Evolutionary conservation across 1,140 invertebrate species (phyloP), one percentile per base, ranked within the genome.

Genomic region (Scylla paramamosain): DNA sequence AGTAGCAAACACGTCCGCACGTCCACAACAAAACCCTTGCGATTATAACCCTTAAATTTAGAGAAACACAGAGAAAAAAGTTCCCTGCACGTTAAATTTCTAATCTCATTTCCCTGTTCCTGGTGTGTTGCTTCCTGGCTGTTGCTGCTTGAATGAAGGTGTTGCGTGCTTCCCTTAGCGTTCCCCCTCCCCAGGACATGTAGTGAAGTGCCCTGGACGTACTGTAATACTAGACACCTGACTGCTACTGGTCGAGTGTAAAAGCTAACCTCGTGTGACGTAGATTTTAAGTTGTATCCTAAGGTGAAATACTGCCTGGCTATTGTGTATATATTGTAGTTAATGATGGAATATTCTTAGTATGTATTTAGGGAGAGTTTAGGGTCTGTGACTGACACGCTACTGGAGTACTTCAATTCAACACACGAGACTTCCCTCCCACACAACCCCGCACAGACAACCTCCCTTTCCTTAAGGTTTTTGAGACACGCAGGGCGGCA

Each of bases 401-500:
- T n/a, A 25, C 20, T 77, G 16, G 25, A 25, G 67, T 59, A 59
- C 52, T 20, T 25, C n/a, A 25, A 77, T 32, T 31, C 25, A 88
- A 32, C 31, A 25, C 31, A 32, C 31, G 6, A 16, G 31, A 39
- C 86, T 88, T 0, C 32, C n/a, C 83, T 25, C 86, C 20, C 25
- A 67, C 91, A 92, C 91, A 31, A 4, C 7, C n/a, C 32, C 31
- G 28, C 48, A 92, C 91, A 92, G n/a, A 92, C 91, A 3, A 45
- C 39, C n/a, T 52, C 25, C 16, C 8, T 2, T 8, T 28, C 6
- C 16, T 77, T 77, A n/a, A 25, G 6, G 25, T 77, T 20, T n/a
- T 7, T 77, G 25, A 77, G 0, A 92, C 59, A 92, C 10, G 52
- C 91, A 31, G 7, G 59, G n/a, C 3, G n/a, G 29, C 25, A 29